Conservation (phyloP, 2,797 vertebrate genomes). For the Bradypus variegatus region DNA sequence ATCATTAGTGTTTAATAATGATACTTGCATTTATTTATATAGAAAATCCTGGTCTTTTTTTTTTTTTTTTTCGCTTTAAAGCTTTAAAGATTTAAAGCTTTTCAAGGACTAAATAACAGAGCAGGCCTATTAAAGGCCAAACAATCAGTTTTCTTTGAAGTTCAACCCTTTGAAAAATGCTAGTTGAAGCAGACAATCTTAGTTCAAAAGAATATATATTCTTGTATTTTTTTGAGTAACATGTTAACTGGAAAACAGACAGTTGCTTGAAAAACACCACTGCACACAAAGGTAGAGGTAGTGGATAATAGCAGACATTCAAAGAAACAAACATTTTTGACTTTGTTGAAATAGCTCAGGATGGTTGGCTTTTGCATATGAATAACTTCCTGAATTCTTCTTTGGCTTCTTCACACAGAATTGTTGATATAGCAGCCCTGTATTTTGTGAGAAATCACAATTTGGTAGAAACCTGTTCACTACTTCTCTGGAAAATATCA, state of each 20-base stretch:
- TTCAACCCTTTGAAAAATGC: constrained; percentile 34
- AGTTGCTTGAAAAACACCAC: constrained; percentile 31
- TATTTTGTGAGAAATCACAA: constrained; percentile 14
- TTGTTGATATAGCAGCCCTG: background rate
- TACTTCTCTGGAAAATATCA: background rate
- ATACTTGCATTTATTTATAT: background rate
- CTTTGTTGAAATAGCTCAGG: background rate
- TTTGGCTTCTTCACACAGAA: constrained; percentile 23
- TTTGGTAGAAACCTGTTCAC: background rate
- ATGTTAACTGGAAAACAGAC: constrained; percentile 42
- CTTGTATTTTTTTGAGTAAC: constrained; percentile 40
- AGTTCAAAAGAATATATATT: constrained; percentile 32
- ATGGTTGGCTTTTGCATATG: background rate
- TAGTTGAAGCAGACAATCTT: background rate
- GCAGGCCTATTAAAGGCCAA: background rate
- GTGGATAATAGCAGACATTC: background rate
- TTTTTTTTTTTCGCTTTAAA: too few relatives aligned
- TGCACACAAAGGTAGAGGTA: background rate
- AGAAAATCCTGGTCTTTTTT: background rate
- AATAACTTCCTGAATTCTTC: background rate
- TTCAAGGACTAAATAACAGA: constrained; percentile 28
- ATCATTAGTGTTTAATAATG: background rate
- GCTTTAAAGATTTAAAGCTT: background rate
- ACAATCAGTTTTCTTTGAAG: constrained; percentile 13
- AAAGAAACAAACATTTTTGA: background rate